These are phyloP conservation scores for Leptocoma aspasia DNA, from an alignment of 2,113 vertebrate genomes.

Conservation along the genomic window DNA sequence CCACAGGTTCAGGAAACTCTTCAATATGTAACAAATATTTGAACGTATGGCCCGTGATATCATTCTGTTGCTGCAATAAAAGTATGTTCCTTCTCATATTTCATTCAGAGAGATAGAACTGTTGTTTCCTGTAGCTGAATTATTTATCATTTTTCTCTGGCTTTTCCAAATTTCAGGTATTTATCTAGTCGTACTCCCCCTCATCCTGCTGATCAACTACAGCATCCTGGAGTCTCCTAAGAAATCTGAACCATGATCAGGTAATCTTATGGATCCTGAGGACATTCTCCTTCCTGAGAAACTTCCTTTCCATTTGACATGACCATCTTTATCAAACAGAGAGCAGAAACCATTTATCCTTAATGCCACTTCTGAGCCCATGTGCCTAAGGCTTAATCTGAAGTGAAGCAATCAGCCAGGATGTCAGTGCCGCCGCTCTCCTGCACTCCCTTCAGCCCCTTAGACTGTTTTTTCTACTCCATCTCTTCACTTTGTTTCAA, in stretches of 20 bases:
- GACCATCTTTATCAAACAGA: background rate
- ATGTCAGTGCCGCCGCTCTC: background rate
- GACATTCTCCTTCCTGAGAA: background rate
- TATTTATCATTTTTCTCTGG: background rate
- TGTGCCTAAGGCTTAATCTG: background rate
- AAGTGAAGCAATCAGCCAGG: background rate
- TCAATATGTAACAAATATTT: background rate
- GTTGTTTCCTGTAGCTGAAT: background rate
- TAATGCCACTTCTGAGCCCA: background rate
- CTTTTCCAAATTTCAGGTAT: background rate
- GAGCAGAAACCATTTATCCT: background rate
- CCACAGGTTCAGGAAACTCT: background rate
- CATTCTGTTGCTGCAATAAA: background rate
- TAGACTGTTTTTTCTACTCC: background rate
- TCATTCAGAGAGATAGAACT: background rate
- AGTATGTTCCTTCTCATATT: background rate
- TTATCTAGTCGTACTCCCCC: background rate
- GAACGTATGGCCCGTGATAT: background rate
- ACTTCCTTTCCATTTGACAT: background rate
- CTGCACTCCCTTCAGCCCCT: background rate
- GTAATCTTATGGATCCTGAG: background rate
- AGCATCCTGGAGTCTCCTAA: background rate
- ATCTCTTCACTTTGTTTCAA: background rate
- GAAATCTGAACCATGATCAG: rapidly evolving
- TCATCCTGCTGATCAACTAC: background rate